Evolutionary conservation across 2,888 invertebrate species (phyloP).

Genomic region (Hipparchia sbordonii): DNA sequence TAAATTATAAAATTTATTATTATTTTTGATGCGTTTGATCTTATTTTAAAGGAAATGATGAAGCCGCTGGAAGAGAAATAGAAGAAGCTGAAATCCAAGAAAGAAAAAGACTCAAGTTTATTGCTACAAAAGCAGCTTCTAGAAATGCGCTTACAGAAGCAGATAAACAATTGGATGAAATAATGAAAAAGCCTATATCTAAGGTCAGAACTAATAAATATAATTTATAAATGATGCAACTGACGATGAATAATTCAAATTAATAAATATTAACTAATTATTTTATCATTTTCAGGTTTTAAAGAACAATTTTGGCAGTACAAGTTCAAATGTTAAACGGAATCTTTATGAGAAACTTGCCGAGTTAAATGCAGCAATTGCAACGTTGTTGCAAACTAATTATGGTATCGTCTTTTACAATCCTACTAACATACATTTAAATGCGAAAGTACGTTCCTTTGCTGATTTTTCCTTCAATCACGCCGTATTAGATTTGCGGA

Average conservation of each 20-base stretch:
- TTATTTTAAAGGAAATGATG: background rate
- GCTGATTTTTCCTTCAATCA: too few relatives aligned
- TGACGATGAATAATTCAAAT: background rate
- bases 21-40: background rate
- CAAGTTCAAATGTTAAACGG: background rate
- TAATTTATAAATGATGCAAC: too few relatives aligned
- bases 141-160: conserved; percentile 43
- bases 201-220: background rate
- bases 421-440: too few relatives aligned
- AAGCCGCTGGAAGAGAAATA: background rate
- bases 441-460: too few relatives aligned
- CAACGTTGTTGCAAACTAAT: conserved; percentile 39
- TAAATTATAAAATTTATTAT: background rate
- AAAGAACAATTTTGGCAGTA: background rate
- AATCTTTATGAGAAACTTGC: conserved; percentile 37
- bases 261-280: background rate
- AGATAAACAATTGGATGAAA: conserved; percentile 44
- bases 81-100: conserved; percentile 31
- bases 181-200: background rate
- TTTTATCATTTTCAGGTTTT: background rate
- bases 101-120: conserved; percentile 45
- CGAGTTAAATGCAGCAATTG: conserved; percentile 43
- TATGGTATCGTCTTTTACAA: conserved; percentile 35
- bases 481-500: too few relatives aligned
- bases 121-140: conserved; percentile 41